Percentiles rank a stretch among this genome's conserved stretches.
phyloP scores from a whole-genome alignment of 2,888 invertebrate genomes.

The Hypercompe scribonia region DNA sequence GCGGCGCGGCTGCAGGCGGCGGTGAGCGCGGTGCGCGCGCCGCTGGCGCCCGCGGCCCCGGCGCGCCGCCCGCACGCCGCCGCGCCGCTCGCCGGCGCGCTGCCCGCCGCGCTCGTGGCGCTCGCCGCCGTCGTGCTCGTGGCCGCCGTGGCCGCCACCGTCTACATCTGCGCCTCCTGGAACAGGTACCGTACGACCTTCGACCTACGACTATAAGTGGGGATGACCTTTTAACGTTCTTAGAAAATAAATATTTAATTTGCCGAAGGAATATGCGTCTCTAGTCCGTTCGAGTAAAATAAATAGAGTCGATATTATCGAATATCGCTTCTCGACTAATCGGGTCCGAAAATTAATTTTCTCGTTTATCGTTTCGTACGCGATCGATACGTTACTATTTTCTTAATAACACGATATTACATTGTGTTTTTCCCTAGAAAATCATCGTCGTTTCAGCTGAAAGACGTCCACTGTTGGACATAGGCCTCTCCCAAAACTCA shows the following conservation, averaged over 20 bases:
- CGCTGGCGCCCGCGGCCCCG: constrained; percentile 68
- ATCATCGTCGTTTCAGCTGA: no score
- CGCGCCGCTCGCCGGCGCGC: constrained; percentile 88
- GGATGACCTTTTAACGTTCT: no score
- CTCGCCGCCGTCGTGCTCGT: constrained; percentile 96
- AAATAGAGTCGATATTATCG: neutral
- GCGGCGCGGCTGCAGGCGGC: constrained; percentile 73
- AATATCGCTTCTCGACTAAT: neutral
- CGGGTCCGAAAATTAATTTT: no score
- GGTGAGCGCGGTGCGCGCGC: constrained; percentile 88
- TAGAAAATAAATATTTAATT: no score
- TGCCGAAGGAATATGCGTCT: no score
- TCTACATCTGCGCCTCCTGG: constrained; percentile 98
- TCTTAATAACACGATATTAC: no score
- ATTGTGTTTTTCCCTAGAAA: no score
- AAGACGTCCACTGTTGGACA: no score
- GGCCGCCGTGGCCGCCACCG: constrained; percentile 94
- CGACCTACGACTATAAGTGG: no score
- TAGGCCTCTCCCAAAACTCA: no score
- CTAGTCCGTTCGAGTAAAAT: neutral
- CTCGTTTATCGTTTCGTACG: no score
- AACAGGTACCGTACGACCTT: constrained; percentile 90
- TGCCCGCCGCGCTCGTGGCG: constrained; percentile 95
- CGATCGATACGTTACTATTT: no score
- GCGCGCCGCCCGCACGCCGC: constrained; percentile 86